phyloP scores from a whole-genome alignment of 2,797 vertebrate species.

The Anniella stebbinsi region DNA sequence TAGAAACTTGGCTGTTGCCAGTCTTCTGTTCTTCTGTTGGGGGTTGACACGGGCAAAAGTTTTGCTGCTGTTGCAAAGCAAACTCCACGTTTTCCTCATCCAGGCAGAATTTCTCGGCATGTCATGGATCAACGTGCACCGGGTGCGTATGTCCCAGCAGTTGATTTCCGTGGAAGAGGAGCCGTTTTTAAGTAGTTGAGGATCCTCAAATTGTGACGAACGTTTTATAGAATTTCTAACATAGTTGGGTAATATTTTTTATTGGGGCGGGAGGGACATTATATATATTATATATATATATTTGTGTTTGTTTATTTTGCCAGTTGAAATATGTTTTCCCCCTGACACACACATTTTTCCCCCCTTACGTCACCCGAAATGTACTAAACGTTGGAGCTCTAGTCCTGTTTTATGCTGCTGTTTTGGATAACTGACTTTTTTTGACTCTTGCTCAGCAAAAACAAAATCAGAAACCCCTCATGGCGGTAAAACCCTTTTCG shows the following conservation, averaged over 20 bases:
- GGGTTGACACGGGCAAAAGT: not conserved
- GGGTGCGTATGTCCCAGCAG: not conserved
- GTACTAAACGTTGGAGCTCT: constrained; percentile 4
- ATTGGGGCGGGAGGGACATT: not conserved
- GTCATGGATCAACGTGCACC: not conserved
- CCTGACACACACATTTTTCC: not conserved
- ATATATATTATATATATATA: not conserved
- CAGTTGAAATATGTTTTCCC: not conserved
- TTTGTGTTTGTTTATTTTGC: constrained; percentile 20
- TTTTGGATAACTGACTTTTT: constrained; percentile 6
- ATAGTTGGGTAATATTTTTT: constrained; percentile 46
- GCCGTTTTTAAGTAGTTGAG: constrained; percentile 23
- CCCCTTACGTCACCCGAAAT: not conserved
- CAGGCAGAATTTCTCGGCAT: not conserved
- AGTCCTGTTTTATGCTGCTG: constrained; percentile 8
- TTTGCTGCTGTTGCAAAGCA: not conserved
- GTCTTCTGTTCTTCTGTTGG: constrained; percentile 1
- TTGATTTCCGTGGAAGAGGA: not conserved
- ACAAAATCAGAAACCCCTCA: not conserved
- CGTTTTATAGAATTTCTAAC: constrained; percentile 46
- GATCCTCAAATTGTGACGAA: constrained; percentile 29
- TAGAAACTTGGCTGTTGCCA: not conserved
- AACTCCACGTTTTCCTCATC: not conserved
- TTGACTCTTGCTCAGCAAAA: constrained; percentile 5
- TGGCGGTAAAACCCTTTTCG: not conserved